Evolutionary conservation across 2,797 vertebrate species (phyloP).

Genomic region (Hafferia zeledoni): DNA sequence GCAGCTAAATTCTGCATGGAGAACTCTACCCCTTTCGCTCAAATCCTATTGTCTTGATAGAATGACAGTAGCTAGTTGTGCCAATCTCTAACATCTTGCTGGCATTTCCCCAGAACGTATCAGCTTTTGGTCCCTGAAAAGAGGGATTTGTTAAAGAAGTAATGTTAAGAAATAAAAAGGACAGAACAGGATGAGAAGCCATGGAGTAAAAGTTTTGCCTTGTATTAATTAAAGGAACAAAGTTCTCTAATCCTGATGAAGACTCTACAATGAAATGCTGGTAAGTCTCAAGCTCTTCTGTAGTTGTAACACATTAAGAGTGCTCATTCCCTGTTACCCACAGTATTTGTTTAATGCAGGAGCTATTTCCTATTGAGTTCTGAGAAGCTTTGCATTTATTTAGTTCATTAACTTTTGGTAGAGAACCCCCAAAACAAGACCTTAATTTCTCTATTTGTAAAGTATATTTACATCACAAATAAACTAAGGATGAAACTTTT

Average conservation of each 20-base stretch:
- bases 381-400: constrained; percentile 12
- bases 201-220: constrained; percentile 60
- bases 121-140: constrained; percentile 77
- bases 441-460: not conserved
- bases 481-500: not conserved
- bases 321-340: not conserved
- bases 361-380: not conserved
- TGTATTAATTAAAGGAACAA: constrained; percentile 67
- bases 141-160: constrained; percentile 78
- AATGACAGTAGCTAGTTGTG: constrained; percentile 77
- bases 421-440: not conserved
- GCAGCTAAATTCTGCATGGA: constrained; percentile 85
- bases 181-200: constrained; percentile 60
- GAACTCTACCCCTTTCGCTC: constrained; percentile 77
- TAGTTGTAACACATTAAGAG: not conserved
- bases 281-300: constrained; percentile 1
- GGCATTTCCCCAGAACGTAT: constrained; percentile 76
- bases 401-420: not conserved
- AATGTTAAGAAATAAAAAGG: constrained; percentile 54
- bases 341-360: constrained; percentile 33
- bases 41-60: constrained; percentile 80
- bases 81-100: constrained; percentile 75
- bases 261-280: not conserved
- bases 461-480: not conserved
- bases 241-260: constrained; percentile 25